A percentile compares a stretch with the other conserved stretches of the same genome.
These are phyloP conservation scores for Styela clava DNA, from an alignment of 23 tunicate species.

Conservation along the genomic window DNA sequence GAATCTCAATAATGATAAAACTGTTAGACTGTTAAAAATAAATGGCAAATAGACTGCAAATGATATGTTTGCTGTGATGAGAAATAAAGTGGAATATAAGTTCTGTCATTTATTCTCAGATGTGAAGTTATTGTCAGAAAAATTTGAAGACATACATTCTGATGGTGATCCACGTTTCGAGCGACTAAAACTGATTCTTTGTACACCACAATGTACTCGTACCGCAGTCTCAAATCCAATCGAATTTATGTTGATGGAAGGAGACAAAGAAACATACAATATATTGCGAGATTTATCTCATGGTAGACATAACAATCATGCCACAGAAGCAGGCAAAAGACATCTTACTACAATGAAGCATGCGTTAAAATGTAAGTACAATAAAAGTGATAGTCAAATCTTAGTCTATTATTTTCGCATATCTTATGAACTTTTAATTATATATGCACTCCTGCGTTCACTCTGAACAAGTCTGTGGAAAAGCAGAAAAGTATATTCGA, in stretches of 20 bases:
- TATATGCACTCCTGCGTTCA: too few relatives aligned
- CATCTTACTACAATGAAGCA: constrained; percentile 47
- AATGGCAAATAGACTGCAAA: too few relatives aligned
- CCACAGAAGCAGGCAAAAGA: constrained; percentile 52
- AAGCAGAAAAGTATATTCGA: too few relatives aligned
- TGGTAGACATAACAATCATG: constrained; percentile 66
- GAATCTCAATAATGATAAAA: too few relatives aligned
- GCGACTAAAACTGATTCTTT: constrained; percentile 46
- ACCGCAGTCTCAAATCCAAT: constrained; percentile 92
- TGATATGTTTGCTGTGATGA: too few relatives aligned
- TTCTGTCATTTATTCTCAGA: constrained; percentile 40
- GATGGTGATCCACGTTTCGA: constrained; percentile 43
- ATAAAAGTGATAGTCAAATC: too few relatives aligned
- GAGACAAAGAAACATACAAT: constrained; percentile 63
- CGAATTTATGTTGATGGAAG: constrained; percentile 91
- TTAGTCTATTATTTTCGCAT: too few relatives aligned
- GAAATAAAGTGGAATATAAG: too few relatives aligned
- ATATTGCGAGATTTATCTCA: constrained; percentile 64
- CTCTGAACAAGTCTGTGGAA: too few relatives aligned
- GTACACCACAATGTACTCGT: constrained; percentile 90
- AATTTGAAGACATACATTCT: constrained; percentile 44
- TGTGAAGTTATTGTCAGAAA: constrained; percentile 52
- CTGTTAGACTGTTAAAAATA: too few relatives aligned
- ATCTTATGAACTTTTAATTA: too few relatives aligned
- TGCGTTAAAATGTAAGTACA: constrained; percentile 64